Evolutionary conservation across 2,888 invertebrate genomes (phyloP).

Genomic region (Phrixothrix hirtus): DNA sequence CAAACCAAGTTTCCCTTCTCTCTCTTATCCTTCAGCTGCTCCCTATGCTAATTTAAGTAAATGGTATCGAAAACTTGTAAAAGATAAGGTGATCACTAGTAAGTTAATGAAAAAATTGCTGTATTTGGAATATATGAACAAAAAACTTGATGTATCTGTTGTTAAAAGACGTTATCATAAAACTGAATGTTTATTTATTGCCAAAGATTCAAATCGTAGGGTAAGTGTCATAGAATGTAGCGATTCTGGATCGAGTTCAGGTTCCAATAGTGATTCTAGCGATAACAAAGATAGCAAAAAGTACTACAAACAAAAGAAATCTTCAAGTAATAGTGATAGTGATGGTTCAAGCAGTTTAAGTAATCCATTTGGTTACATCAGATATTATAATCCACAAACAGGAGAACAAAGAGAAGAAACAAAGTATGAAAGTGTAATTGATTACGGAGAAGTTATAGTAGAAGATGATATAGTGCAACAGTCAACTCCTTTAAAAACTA

Average conservation of each 20-base stretch:
- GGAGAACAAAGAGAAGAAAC: conserved; percentile 54
- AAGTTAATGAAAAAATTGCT: conserved; percentile 75
- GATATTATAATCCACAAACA: conserved; percentile 64
- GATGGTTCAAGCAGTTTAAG: conserved; percentile 63
- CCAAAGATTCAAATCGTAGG: conserved; percentile 45
- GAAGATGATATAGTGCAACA: conserved; percentile 30
- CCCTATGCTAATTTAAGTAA: conserved; percentile 78
- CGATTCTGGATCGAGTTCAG: conserved; percentile 53
- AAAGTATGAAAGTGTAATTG: conserved; percentile 59
- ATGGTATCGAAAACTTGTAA: conserved; percentile 75
- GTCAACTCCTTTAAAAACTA: conserved; percentile 41
- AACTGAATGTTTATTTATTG: conserved; percentile 55
- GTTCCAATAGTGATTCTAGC: conserved; percentile 56
- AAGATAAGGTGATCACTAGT: conserved; percentile 70
- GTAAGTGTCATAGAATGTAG: conserved; percentile 50
- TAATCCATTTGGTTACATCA: conserved; percentile 69
- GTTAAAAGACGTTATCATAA: conserved; percentile 61
- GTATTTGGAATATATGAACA: conserved; percentile 65
- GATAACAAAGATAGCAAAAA: conserved; percentile 49
- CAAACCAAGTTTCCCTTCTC: conserved; percentile 69
- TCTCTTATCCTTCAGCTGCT: conserved; percentile 74
- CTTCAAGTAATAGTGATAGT: conserved; percentile 54
- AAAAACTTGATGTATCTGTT: conserved; percentile 59
- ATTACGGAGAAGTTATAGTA: conserved; percentile 51
- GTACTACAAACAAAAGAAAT: conserved; percentile 61